Base-by-base conservation (phyloP, 1,140 invertebrate species). In the Bursaphelenchus mucronatus region DNA sequence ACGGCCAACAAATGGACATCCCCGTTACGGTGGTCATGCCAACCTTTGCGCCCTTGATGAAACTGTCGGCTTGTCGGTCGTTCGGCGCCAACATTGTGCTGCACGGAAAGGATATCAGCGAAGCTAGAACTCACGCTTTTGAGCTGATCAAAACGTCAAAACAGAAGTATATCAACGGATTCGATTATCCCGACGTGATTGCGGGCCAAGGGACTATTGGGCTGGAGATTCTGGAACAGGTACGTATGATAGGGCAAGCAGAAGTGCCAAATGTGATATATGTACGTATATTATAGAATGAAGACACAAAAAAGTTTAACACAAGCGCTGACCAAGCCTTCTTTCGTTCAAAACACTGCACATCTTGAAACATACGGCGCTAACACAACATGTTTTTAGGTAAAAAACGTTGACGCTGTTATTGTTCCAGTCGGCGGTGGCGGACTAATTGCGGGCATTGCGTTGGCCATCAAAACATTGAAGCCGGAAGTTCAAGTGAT, bases 11-110 rank as follows among this genome's bases (percentile, higher is more conserved):
- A 63, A 83, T 95, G 0, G 85, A 86, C 7, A 89, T 95, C 51
- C 88, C 90, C 0, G 88, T 92, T 0, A 93, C 90, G 2, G 92
- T 96, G 2, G 89, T 96, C 0, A 95, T 95, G 92, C 92, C 92
- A 0, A 87, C 88, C 11, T 86, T 90, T 1, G 90, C 90, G 0
- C 90, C 90, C 0, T 89, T 95, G 49, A 94, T 94, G 90, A 96
- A 96, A 83, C 88, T 95, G 50, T 86, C 90, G 68, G 87, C 88
- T 56, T 95, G 92, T 79, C 85, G 87, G 53, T 87, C 88, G 61
- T 90, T 87, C 76, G 90, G 90, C 13, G 92, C 92, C 0, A 87
- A 87, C 47, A 90, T 95, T 10, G 86, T 94, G 11, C 87, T 94
- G 3, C 83, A 89, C 40, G 92, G 92, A 5, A 82, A 86, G 19